Base-by-base conservation (phyloP, 2,797 vertebrate species). In the Enteromius viviparus region DNA sequence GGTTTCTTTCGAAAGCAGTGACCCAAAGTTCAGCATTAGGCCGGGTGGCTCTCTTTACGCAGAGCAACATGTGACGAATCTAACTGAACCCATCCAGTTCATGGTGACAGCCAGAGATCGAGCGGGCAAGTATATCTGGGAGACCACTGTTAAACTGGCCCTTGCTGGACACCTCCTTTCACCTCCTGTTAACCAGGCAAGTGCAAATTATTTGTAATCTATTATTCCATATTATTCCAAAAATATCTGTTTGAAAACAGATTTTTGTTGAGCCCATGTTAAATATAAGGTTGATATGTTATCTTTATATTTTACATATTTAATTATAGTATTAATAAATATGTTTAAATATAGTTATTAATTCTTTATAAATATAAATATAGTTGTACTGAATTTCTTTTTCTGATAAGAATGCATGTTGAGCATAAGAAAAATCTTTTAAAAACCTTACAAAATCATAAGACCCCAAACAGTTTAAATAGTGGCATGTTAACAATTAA, bases 11-110 rank as follows among this genome's bases (percentile, higher is more conserved):
- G 93, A 97, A 89, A 98, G 95, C 93, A 96, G 94, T 85, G 96
- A 96, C 91, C 88, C 94, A 84, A 96, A 96, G 93, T 97, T 98
- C 93, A 94, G 94, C 78, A 94, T 98, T 83, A 91, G 94, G 72
- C 90, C 92, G 0, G 96, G 98, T 1, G 96, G 97, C 69, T 95
- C 94, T 0, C 91, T 98, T 84, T 96, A 95, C 0, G 89, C 96
- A 0, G 92, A 96, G 87, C 95, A 95, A 87, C 94, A 94, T 75
- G 89, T 97, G 87, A 93, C 91, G 60, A 94, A 97, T 92, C 94
- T 97, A 87, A 95, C 95, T 0, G 93, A 96, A 85, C 96, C 97
- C 6, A 91, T 96, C 76, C 93, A 96, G 84, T 96, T 98, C 89
- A 93, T 95, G 85, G 95, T 98, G 89, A 97, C 96, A 0, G 97